Evolutionary conservation across 2,888 invertebrate species (phyloP), one percentile per base, ranked within the genome.

Genomic region (Cephonodes hylas): DNA sequence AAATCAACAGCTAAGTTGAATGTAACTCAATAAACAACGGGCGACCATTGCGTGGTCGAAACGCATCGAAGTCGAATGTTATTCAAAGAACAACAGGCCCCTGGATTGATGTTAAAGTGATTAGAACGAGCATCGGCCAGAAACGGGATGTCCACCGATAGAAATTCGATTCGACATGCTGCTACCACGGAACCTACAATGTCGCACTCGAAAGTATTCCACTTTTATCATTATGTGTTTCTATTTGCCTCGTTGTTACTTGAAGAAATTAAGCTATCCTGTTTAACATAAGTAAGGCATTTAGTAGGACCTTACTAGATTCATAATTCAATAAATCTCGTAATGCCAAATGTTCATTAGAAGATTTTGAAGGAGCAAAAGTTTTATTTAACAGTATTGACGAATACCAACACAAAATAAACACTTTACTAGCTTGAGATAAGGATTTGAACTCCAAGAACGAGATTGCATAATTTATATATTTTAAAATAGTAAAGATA

Each of bases 31-130:
- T n/a, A 38, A 38, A 38, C 34, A 13, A 38, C 38, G 38, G 38
- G n/a, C n/a, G n/a, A 38, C n/a, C 38, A 38, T 10, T n/a, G 38
- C 38, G 38, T 38, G 34, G 34, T 34, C n/a, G 1, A 38, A 4
- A 48, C 15, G 15, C 48, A 27, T 27, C 18, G 8, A 15, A 31
- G 27, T 18, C 27, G 53, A 53, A 27, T 53, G 53, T 31, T 27
- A 53, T 31, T 31, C 15, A 27, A 53, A 53, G 53, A 53, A 53
- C 31, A 53, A 53, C 53, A 31, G 53, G 53, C 68, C 48, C 64
- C 69, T 69, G 76, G 79, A 77, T 76, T 77, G 76, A 79, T 79
- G 75, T 72, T 71, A 70, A 75, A 73, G 78, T 79, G 78, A 80
- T 79, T 79, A 79, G 73, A 72, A 73, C 71, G 70, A 70, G 75